These are phyloP conservation scores for Microcebus griseorufus DNA, from an alignment of 2,113 vertebrate species.

Conservation along the genomic window DNA sequence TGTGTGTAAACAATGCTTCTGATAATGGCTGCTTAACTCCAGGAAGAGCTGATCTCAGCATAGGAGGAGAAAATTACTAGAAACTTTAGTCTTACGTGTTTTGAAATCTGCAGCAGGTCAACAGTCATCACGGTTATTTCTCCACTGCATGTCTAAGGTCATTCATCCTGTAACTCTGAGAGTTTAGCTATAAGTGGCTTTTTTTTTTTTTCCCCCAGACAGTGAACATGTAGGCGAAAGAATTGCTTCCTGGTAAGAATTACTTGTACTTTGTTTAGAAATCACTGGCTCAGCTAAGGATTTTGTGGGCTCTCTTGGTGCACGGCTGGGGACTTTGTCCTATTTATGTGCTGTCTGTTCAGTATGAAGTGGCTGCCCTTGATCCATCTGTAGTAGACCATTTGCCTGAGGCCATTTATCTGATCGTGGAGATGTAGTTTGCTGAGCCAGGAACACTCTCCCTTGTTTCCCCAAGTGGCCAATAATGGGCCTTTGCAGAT, in stretches of 20 bases:
- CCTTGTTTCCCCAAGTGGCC: slow-evolving; percentile 19
- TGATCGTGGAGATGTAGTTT: background rate
- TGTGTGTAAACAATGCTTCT: slow-evolving; percentile 62
- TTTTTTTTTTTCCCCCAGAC: slow-evolving; percentile 74
- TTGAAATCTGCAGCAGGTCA: slow-evolving; percentile 80
- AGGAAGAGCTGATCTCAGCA: slow-evolving; percentile 80
- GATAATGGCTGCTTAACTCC: slow-evolving; percentile 78
- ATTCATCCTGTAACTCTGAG: slow-evolving; percentile 60
- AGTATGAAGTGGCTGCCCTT: background rate
- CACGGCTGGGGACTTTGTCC: slow-evolving; percentile 11
- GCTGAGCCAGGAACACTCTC: background rate
- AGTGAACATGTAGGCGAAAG: slow-evolving; percentile 76
- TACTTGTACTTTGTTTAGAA: slow-evolving; percentile 53
- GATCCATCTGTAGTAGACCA: background rate
- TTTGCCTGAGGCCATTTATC: slow-evolving; percentile 32
- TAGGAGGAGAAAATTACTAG: slow-evolving; percentile 72
- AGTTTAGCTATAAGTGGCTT: slow-evolving; percentile 76
- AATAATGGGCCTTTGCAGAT: background rate
- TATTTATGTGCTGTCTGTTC: slow-evolving; percentile 19
- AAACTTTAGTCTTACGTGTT: slow-evolving; percentile 76
- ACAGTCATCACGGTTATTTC: slow-evolving; percentile 64
- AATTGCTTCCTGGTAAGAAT: slow-evolving; percentile 73
- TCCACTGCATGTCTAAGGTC: slow-evolving; percentile 55
- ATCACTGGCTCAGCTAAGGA: slow-evolving; percentile 31
- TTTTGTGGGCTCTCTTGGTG: background rate